Evolutionary conservation across 2,113 vertebrate species (phyloP).

Genomic region (Nymphicus hollandicus): DNA sequence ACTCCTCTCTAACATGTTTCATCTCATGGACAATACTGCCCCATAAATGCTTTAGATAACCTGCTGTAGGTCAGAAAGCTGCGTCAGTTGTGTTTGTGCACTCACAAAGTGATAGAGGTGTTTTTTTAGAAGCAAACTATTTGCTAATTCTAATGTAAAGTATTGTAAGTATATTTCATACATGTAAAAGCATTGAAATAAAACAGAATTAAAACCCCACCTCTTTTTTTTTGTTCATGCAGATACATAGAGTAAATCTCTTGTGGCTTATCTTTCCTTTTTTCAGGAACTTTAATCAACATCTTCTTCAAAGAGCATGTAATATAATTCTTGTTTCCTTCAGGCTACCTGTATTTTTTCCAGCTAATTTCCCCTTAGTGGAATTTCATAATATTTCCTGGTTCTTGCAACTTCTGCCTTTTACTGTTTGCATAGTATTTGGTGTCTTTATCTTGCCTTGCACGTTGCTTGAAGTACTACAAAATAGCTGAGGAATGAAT

Average conservation of each 20-base stretch:
- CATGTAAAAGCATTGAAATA: conserved; percentile 4
- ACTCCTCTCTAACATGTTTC: not conserved
- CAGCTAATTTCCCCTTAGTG: not conserved
- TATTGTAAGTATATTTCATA: conserved; percentile 55
- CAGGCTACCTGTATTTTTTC: not conserved
- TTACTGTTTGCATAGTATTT: not conserved
- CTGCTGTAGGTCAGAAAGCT: not conserved
- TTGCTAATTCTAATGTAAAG: conserved; percentile 20
- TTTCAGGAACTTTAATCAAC: not conserved
- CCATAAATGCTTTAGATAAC: not conserved
- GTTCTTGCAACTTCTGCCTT: not conserved
- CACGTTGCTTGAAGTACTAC: not conserved
- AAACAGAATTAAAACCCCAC: conserved; percentile 7
- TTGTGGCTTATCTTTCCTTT: not conserved
- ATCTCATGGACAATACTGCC: not conserved
- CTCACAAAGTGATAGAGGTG: not conserved
- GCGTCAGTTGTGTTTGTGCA: not conserved
- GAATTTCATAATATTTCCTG: not conserved
- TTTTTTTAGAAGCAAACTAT: conserved; percentile 10
- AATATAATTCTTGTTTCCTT: not conserved
- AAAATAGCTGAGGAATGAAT: not conserved
- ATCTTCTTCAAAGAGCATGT: not conserved
- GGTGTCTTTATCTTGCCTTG: not conserved
- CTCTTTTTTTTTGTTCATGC: not conserved
- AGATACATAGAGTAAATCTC: not conserved